These are phyloP conservation scores for Todus mexicanus DNA, from an alignment of 2,797 vertebrate genomes.

Conservation along the genomic window DNA sequence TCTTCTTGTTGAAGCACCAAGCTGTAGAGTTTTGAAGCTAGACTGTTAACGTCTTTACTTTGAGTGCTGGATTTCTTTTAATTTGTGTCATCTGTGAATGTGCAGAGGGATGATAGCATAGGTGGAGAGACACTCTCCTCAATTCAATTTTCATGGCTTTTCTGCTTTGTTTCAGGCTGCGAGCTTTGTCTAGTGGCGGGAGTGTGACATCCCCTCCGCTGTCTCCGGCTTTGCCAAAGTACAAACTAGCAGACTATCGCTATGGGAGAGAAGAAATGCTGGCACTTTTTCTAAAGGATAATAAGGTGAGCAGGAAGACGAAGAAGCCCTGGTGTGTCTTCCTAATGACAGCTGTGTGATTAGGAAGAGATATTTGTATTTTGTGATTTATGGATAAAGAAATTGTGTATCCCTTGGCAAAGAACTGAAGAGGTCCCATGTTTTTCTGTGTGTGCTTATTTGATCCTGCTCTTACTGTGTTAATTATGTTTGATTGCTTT, in stretches of 20 bases:
- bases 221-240: conserved; percentile 97
- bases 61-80: neutral
- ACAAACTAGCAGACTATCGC: conserved; percentile 99
- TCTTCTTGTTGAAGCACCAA: neutral
- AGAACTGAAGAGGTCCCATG: neutral
- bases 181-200: conserved; percentile 93
- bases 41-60: neutral
- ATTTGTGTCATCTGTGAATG: neutral
- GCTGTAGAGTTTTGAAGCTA: neutral
- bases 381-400: neutral
- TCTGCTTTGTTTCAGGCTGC: conserved; percentile 80
- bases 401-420: neutral
- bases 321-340: neutral
- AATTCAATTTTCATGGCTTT: neutral
- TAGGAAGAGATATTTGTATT: neutral
- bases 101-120: neutral
- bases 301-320: conserved; percentile 83
- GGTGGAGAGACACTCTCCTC: neutral
- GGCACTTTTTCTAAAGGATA: conserved; percentile 99
- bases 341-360: neutral
- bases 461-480: neutral
- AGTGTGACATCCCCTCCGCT: conserved; percentile 92
- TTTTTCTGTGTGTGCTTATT: neutral
- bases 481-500: neutral
- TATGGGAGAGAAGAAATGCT: conserved; percentile 99